Base-by-base conservation (phyloP, 2,888 invertebrate species). In the Tenthredo scrophulariae region DNA sequence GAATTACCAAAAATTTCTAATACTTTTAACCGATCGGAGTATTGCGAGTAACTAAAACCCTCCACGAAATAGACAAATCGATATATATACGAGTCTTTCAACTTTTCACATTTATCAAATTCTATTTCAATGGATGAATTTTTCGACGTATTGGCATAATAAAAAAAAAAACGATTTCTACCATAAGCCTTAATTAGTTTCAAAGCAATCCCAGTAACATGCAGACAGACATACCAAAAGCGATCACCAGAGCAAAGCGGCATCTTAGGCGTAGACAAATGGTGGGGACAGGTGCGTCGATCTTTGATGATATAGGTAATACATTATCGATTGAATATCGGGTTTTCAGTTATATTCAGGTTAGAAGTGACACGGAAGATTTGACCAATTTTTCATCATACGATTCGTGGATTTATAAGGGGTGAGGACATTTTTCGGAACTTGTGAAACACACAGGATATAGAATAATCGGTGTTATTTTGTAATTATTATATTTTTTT, bases 181-280 rank as follows among this genome's bases (percentile, higher is more conserved):
- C 54, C 5, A 80, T 58, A 80, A 80, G 77, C 77, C 62, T 80
- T 67, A 70, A 46, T 83, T 43, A 67, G 67, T 83, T 70, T 67
- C 5, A 83, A 84, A 85, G 79, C 83, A 77, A 80, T 85, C 84
- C 72, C 84, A 72, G 54, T 75, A 84, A 43, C 93, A 93, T 93
- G 93, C 93, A 92, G 91, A 92, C 93, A 90, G 91, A 92, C 92
- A 92, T 91, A 93, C 92, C 92, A 92, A 90, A 93, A 93, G 93
- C 93, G 91, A 91, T 93, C 93, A 93, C 93, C 93, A 93, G 93
- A 93, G 93, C 93, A 93, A 93, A 93, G 93, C 93, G 93, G 92
- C 92, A 91, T 91, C 90, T 89, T 70, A 83, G 83, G 83, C 83
- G 83, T 83, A 67, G 83, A 83, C 67, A 83, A 83, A 83, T 70